phyloP scores from a whole-genome alignment of 2,797 vertebrate genomes.

The Hapalemur alaotrensis region DNA sequence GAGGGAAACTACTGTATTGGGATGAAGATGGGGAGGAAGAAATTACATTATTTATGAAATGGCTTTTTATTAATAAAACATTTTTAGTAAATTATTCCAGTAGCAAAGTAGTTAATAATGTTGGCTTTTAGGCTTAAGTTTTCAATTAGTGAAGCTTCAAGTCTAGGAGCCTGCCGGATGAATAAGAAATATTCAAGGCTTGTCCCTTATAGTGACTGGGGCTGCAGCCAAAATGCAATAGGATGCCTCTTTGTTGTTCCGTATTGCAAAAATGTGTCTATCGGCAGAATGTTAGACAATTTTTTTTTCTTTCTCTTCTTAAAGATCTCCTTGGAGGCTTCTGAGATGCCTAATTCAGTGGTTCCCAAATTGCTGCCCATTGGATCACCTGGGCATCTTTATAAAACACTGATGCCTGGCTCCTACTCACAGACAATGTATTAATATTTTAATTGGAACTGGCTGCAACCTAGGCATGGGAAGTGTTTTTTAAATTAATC shows the following conservation, averaged over 20 bases:
- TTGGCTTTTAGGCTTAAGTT: background rate
- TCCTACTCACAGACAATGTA: background rate
- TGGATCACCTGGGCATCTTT: background rate
- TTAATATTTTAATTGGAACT: background rate
- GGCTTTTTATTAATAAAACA: background rate
- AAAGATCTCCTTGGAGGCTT: background rate
- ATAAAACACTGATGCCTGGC: background rate
- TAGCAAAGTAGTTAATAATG: slow-evolving; percentile 5
- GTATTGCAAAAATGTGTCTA: background rate
- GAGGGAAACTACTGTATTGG: background rate
- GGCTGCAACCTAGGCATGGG: background rate
- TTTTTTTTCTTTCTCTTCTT: background rate
- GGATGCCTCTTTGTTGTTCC: background rate
- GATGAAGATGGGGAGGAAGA: background rate
- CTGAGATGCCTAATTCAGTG: background rate
- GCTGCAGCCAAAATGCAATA: background rate
- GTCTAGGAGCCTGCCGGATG: background rate
- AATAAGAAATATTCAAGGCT: background rate
- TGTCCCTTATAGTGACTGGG: background rate
- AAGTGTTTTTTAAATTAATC: background rate
- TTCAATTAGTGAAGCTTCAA: slow-evolving; percentile 1
- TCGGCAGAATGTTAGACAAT: background rate
- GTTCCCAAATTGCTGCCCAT: background rate
- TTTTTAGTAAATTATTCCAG: slow-evolving; percentile 33
- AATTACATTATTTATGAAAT: background rate